phyloP scores from a whole-genome alignment of 2,797 vertebrate genomes.

The Valencia hispanica region DNA sequence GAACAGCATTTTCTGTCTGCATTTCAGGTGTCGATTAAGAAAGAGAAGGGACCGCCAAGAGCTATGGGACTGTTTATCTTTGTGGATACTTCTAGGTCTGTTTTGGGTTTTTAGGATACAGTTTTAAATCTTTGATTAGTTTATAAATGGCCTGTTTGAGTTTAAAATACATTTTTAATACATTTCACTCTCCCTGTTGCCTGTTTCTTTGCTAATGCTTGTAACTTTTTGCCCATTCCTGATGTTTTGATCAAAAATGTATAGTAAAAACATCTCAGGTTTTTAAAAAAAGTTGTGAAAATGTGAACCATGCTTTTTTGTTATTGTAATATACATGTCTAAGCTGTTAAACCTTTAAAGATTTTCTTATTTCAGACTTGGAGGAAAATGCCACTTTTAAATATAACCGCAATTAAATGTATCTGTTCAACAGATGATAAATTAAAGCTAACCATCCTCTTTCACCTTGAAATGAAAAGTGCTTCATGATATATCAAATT shows the following conservation, averaged over 20 bases:
- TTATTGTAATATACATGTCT: slow-evolving; percentile 15
- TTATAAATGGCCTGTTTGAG: not conserved
- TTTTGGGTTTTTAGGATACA: too few relatives aligned
- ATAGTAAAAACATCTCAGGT: not conserved
- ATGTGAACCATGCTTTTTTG: not conserved
- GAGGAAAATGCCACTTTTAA: slow-evolving; percentile 32
- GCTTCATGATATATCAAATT: slow-evolving; percentile 33
- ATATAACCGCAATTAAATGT: slow-evolving; percentile 35
- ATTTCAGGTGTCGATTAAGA: too few relatives aligned
- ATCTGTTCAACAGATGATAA: slow-evolving; percentile 19
- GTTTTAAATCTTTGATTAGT: too few relatives aligned
- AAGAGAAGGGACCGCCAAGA: too few relatives aligned
- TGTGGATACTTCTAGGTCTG: too few relatives aligned
- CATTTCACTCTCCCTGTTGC: too few relatives aligned
- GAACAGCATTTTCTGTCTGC: too few relatives aligned
- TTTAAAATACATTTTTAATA: not conserved
- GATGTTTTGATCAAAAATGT: not conserved
- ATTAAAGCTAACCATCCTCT: slow-evolving; percentile 29
- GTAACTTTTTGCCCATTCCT: not conserved
- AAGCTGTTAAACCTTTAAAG: slow-evolving; percentile 2
- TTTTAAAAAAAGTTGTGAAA: not conserved
- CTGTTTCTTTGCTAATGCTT: not conserved
- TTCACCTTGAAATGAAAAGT: slow-evolving; percentile 27
- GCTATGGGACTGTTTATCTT: too few relatives aligned
- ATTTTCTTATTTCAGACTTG: slow-evolving; percentile 14